These are phyloP conservation scores for Bombyx huttoni DNA, from an alignment of 2,888 invertebrate species.

Conservation along the genomic window DNA sequence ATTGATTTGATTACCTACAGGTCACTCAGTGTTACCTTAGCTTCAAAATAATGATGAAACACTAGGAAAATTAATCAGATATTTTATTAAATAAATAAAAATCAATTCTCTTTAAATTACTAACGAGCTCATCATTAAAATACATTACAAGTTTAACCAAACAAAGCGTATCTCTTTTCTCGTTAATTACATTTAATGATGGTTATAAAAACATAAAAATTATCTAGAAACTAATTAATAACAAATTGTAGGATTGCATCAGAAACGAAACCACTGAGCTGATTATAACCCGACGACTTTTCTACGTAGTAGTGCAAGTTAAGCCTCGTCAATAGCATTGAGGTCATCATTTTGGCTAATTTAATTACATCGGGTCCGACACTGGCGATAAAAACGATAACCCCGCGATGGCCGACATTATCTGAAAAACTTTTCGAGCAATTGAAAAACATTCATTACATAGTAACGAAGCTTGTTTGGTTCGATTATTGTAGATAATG, in stretches of 20 bases:
- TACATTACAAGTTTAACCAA: conserved; percentile 3
- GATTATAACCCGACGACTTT: neutral
- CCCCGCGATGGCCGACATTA: neutral
- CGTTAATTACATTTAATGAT: conserved; percentile 1
- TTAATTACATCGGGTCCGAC: conserved; percentile 3
- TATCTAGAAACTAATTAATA: neutral
- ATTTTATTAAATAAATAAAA: neutral
- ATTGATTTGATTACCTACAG: too few species aligned
- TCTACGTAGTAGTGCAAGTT: neutral
- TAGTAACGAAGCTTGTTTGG: neutral
- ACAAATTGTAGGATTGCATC: conserved; percentile 1
- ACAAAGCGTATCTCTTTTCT: neutral
- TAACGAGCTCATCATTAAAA: conserved; percentile 3
- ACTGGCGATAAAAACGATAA: conserved; percentile 4
- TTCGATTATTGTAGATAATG: too few species aligned
- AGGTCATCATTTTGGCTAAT: neutral
- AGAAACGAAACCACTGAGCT: neutral
- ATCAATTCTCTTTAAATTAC: neutral
- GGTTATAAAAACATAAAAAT: neutral
- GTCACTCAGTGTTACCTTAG: neutral
- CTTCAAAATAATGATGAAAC: neutral
- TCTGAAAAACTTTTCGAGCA: neutral
- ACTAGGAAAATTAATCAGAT: neutral
- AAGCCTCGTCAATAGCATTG: neutral
- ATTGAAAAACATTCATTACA: neutral